Evolutionary conservation across 2,888 invertebrate species (phyloP).

Genomic region (Thyatira batis): DNA sequence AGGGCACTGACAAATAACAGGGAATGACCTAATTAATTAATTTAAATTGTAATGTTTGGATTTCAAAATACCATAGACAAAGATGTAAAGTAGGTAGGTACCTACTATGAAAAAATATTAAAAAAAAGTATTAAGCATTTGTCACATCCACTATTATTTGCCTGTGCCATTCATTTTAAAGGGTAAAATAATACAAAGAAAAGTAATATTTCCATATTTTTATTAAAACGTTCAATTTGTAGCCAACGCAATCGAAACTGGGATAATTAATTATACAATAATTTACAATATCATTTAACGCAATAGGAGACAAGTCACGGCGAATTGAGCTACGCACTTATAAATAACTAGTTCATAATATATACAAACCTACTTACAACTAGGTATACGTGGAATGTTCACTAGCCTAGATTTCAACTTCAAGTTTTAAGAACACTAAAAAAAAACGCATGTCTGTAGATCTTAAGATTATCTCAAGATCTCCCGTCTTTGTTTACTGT

Average conservation of each 20-base stretch:
- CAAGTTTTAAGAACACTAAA: neutral
- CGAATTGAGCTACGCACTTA: constrained; percentile 39
- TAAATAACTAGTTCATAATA: constrained; percentile 8
- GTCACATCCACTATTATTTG: constrained; percentile 11
- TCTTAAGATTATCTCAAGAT: neutral
- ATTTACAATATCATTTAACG: constrained; percentile 31
- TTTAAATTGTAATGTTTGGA: too few relatives aligned
- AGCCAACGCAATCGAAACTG: constrained; percentile 38
- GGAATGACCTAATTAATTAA: too few relatives aligned
- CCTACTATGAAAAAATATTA: too few relatives aligned
- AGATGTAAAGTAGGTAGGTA: too few relatives aligned
- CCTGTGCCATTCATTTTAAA: constrained; percentile 20
- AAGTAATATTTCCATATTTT: constrained; percentile 44
- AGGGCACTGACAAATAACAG: too few relatives aligned
- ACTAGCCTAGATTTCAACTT: neutral
- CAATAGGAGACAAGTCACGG: constrained; percentile 19
- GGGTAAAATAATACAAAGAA: constrained; percentile 25
- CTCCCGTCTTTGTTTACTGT: neutral
- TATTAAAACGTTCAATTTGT: constrained; percentile 48
- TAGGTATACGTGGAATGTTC: neutral
- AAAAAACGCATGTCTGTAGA: too few relatives aligned
- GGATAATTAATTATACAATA: constrained; percentile 35
- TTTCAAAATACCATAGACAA: too few relatives aligned
- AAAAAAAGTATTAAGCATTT: neutral
- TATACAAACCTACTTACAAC: constrained; percentile 11